Evolutionary conservation across 2,888 invertebrate genomes (phyloP), one percentile per base, ranked within the genome.

Genomic region (Magallana nippona): DNA sequence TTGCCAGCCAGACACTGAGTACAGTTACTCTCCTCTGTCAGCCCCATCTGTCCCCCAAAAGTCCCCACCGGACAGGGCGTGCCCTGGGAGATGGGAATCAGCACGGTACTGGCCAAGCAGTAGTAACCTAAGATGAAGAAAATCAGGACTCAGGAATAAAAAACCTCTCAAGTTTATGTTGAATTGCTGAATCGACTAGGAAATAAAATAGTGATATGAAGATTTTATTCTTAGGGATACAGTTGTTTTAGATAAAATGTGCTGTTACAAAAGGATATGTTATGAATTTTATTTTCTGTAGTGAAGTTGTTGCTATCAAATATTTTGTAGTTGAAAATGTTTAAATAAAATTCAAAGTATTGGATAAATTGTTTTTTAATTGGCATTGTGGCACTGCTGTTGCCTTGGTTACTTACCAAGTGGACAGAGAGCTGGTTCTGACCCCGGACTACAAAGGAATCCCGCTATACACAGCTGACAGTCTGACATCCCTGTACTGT

Each of bases 381-480:
- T 8, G 8, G 44, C 8, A 44, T 8, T 44, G 44, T 44, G 8
- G 8, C 8, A 0, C 8, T 8, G 44, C 44, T 8, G 8, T 44
- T 44, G 44, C 44, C 44, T 44, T 44, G 44, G 44, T 13, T 58
- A 5, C 27, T 85, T 84, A 93, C 93, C 93, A 88, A 88, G 90
- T 8, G 92, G 92, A 88, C 93, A 94, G 10, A 91, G 82, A 13
- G 82, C 80, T 1, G 93, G 93, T 5, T 89, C 91, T 62, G 86
- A 85, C n/a, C 90, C 92, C 10, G 91, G 90, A 44, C 88, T 88
- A 83, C 93, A 94, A 5, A 93, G 82, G 83, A 89, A 93, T 1
- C 93, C 92, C 10, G 89, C 91, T 0, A 89, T 82, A 87, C 93
- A 94, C 55, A 93, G 87, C 17, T 87, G 82, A 87, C 93, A 93